Evolutionary conservation across 2,113 vertebrate genomes (phyloP).

Genomic region (Saccopteryx leptura): DNA sequence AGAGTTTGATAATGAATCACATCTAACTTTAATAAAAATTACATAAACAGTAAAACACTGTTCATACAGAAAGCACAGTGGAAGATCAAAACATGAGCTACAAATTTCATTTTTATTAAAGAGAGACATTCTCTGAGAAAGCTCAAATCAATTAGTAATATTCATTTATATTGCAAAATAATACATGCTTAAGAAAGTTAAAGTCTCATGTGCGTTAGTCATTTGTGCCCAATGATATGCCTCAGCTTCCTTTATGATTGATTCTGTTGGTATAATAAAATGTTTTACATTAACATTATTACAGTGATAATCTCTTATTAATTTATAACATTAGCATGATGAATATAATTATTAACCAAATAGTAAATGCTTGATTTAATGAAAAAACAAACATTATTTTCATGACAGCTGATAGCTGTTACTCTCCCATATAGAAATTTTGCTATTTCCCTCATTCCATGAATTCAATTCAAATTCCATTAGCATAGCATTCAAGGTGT

Average conservation of each 20-base stretch:
- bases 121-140: slow-evolving; percentile 66
- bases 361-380: slow-evolving; percentile 20
- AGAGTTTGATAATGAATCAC: slow-evolving; percentile 69
- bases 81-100: slow-evolving; percentile 68
- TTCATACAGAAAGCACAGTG: slow-evolving; percentile 75
- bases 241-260: slow-evolving; percentile 9
- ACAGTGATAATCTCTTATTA: slow-evolving; percentile 42
- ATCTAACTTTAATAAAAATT: slow-evolving; percentile 77
- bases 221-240: neutral
- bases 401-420: neutral
- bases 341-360: slow-evolving; percentile 31
- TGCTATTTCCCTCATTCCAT: neutral
- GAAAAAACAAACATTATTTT: neutral
- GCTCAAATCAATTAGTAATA: slow-evolving; percentile 76
- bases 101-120: slow-evolving; percentile 79
- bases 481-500: no score
- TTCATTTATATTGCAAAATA: slow-evolving; percentile 50
- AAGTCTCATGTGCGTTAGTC: neutral
- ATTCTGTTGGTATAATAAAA: slow-evolving; percentile 40
- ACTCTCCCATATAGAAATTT: neutral
- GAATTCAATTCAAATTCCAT: neutral
- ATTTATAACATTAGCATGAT: slow-evolving; percentile 41
- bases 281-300: slow-evolving; percentile 50
- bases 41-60: slow-evolving; percentile 69
- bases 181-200: slow-evolving; percentile 57